Conservation (phyloP, 2,797 vertebrate species). For the Cichlasoma orientale region DNA sequence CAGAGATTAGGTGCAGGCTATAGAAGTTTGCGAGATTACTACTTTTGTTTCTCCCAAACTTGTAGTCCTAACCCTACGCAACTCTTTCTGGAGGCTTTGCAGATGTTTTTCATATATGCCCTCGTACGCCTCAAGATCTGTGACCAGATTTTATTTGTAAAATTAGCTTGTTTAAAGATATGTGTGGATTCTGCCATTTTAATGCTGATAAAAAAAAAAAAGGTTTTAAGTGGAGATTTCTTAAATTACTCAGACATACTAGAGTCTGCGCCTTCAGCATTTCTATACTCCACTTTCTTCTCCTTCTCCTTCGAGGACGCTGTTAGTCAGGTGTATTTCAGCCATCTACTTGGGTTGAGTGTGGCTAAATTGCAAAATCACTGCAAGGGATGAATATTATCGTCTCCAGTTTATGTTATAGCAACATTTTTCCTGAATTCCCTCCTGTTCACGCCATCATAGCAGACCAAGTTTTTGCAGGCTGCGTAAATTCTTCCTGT, state of each 20-base stretch:
- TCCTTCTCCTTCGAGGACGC: not conserved
- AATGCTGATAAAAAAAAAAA: not conserved
- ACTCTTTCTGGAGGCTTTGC: not conserved
- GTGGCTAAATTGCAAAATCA: not conserved
- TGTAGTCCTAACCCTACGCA: not conserved
- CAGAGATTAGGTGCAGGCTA: not conserved
- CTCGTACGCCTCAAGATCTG: not conserved
- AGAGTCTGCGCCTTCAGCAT: not conserved
- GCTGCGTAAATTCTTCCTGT: not conserved
- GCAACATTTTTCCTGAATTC: not conserved
- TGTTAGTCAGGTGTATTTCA: not conserved
- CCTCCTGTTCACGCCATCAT: not conserved
- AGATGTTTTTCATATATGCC: not conserved
- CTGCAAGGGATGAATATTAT: not conserved
- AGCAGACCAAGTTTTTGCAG: no score
- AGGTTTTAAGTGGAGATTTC: not conserved
- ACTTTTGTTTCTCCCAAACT: not conserved
- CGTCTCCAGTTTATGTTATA: not conserved
- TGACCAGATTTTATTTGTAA: not conserved
- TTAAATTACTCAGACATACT: not conserved
- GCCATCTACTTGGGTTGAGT: not conserved
- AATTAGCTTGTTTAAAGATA: not conserved
- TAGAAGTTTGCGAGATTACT: not conserved
- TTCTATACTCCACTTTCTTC: not conserved
- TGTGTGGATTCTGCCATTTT: not conserved